phyloP scores from a whole-genome alignment of 2,113 vertebrate species.

The Brachionichthys hirsutus region DNA sequence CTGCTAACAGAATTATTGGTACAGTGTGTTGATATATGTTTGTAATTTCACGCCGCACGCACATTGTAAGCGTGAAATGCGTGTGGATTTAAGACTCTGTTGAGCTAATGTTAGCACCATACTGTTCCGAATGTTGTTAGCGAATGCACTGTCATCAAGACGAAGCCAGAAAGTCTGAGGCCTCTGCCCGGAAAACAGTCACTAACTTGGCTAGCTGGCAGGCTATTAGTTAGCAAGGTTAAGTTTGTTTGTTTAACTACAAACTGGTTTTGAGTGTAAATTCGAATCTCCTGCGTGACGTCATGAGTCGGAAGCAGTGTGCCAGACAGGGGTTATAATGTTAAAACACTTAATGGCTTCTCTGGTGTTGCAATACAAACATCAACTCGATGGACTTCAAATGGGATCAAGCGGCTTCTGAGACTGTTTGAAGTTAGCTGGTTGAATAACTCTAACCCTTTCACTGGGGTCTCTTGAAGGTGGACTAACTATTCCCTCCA shows the following conservation, averaged over 20 bases:
- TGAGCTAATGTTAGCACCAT: background rate
- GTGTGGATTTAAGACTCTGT: background rate
- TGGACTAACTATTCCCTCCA: too few species aligned
- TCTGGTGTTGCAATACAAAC: too few species aligned
- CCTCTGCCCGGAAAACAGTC: slow-evolving; percentile 47
- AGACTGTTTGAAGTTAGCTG: too few species aligned
- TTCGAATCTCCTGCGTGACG: background rate
- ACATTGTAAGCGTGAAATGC: background rate
- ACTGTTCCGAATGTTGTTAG: slow-evolving; percentile 46
- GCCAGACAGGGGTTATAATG: background rate
- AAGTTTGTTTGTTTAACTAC: slow-evolving; percentile 6
- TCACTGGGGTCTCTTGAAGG: too few species aligned
- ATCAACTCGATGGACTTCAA: too few species aligned
- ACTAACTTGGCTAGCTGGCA: slow-evolving; percentile 32
- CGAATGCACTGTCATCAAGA: slow-evolving; percentile 76
- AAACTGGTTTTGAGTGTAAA: background rate
- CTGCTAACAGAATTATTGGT: background rate
- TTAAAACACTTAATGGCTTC: too few species aligned
- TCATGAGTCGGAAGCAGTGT: too few species aligned
- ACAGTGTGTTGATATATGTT: background rate
- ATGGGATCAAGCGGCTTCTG: too few species aligned
- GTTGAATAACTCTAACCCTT: too few species aligned
- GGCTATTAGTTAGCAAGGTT: slow-evolving; percentile 18
- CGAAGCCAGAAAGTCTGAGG: slow-evolving; percentile 62
- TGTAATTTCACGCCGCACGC: too few species aligned